Conservation (phyloP, 2,888 invertebrate species). For the Plebejus anna region DNA sequence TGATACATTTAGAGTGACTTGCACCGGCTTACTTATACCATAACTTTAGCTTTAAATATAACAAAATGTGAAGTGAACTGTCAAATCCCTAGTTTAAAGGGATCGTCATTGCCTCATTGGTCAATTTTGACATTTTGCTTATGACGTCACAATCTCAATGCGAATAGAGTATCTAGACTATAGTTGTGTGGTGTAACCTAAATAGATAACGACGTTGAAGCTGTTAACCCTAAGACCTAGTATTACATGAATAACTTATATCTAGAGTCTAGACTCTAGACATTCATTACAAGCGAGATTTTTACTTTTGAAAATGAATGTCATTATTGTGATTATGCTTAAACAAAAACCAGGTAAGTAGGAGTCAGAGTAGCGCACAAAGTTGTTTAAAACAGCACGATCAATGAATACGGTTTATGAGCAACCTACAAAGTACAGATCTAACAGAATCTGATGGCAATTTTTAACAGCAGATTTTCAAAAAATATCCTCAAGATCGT, state of each 20-base stretch:
- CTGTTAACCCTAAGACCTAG: slow-evolving; percentile 49
- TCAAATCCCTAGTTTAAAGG: no score
- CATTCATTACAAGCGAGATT: slow-evolving; percentile 10
- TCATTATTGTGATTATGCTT: neutral
- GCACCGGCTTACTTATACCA: no score
- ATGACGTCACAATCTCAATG: neutral
- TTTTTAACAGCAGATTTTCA: no score
- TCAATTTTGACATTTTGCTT: neutral
- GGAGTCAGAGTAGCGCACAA: neutral
- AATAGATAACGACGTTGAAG: slow-evolving; percentile 29
- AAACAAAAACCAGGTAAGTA: neutral
- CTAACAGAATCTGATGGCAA: no score
- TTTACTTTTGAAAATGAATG: neutral
- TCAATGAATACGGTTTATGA: no score
- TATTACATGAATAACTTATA: slow-evolving; percentile 38
- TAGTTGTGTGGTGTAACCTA: slow-evolving; percentile 19
- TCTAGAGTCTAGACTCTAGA: neutral
- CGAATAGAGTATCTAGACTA: neutral
- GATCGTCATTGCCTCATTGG: neutral
- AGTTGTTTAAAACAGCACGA: no score
- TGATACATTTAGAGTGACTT: neutral
- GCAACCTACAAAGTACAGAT: no score
- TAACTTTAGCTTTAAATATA: no score
- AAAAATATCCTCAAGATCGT: no score
- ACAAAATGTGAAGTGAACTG: no score